These are phyloP conservation scores for Saimiri boliviensis DNA, from an alignment of 2,113 vertebrate genomes.

Conservation along the genomic window DNA sequence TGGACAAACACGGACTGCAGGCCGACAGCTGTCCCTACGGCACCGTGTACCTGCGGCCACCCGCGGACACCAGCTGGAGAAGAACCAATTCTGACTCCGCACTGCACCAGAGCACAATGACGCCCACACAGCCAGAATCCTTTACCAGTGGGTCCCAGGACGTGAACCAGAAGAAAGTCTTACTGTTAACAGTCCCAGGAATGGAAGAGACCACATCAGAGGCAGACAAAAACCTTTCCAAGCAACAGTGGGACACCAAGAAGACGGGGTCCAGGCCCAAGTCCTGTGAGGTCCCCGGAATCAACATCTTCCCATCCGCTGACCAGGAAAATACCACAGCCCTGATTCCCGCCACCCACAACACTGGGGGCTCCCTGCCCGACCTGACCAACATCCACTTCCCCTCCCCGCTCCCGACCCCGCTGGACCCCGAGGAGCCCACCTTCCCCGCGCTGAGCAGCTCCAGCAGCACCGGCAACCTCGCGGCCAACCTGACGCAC, in stretches of 20 bases:
- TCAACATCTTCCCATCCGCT: slow-evolving; percentile 96
- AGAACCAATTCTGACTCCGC: slow-evolving; percentile 99
- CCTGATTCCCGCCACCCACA: slow-evolving; percentile 92
- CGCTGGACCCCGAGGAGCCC: slow-evolving; percentile 91
- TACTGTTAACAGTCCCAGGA: slow-evolving; percentile 94
- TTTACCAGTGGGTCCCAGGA: slow-evolving; percentile 94
- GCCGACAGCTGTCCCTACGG: slow-evolving; percentile 98
- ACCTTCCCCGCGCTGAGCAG: slow-evolving; percentile 91
- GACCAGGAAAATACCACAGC: slow-evolving; percentile 93
- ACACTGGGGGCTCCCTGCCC: slow-evolving; percentile 96
- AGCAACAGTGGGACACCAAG: slow-evolving; percentile 94
- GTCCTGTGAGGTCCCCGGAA: slow-evolving; percentile 90
- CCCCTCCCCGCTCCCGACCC: slow-evolving; percentile 88
- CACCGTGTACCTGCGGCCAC: slow-evolving; percentile 97
- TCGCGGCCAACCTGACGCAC: slow-evolving; percentile 94
- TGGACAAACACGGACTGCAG: slow-evolving; percentile 97
- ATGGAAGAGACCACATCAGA: slow-evolving; percentile 91
- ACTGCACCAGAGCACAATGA: slow-evolving; percentile 97
- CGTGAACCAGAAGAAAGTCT: slow-evolving; percentile 94
- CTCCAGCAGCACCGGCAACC: slow-evolving; percentile 92
- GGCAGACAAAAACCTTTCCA: slow-evolving; percentile 87
- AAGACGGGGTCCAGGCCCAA: slow-evolving; percentile 94
- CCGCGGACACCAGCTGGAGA: slow-evolving; percentile 97
- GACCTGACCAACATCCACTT: slow-evolving; percentile 99
- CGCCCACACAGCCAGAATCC: slow-evolving; percentile 91